Base-by-base conservation (phyloP, 2,797 vertebrate species). In the Gobio occitaniae region DNA sequence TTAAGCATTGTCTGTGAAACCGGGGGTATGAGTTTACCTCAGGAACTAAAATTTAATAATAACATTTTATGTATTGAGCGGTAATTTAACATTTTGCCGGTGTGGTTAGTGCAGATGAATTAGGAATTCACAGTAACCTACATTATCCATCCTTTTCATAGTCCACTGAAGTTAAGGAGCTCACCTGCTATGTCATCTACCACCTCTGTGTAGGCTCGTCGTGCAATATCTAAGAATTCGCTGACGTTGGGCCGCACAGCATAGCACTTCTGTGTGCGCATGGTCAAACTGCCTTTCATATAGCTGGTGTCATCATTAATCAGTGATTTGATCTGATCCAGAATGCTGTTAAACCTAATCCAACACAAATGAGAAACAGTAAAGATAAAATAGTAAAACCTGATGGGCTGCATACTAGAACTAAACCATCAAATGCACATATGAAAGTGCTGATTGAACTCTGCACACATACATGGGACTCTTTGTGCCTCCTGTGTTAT, bases 181-280 rank as follows among this genome's bases (percentile, higher is more conserved):
- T 81, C 80, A 99, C 98, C 97, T 95, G 98, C 96, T 90, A 99
- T 97, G 94, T 99, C 98, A 85, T 99, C 98, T 76, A 99, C 96
- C 76, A 99, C 97, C 91, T 99, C 98, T 17, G 97, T 98, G 88
- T 99, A 99, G 13, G 97, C 98, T 91, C 96, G 95, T 47, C 97
- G 95, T 38, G 98, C 96, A 88, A 99, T 98, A 89, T 99, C 98
- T 1, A 99, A 96, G 91, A 98, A 98, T 90, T 98, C 97, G 41
- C 96, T 99, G 89, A 99, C 94, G 88, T 98, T 96, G 5, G 97
- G 97, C 3, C 95, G 96, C 69, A 99, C 96, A 12, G 98, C 98
- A 1, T 98, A 99, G 91, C 98, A 99, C 86, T 99, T 99, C 91
- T 99, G 98, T 5, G 97, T 98, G 81, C 98, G 97, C 97, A 98